A percentile compares a stretch with the other conserved stretches of the same genome.
Conservation (phyloP, 2,113 vertebrate species). For the Ammodramus savannarum region DNA sequence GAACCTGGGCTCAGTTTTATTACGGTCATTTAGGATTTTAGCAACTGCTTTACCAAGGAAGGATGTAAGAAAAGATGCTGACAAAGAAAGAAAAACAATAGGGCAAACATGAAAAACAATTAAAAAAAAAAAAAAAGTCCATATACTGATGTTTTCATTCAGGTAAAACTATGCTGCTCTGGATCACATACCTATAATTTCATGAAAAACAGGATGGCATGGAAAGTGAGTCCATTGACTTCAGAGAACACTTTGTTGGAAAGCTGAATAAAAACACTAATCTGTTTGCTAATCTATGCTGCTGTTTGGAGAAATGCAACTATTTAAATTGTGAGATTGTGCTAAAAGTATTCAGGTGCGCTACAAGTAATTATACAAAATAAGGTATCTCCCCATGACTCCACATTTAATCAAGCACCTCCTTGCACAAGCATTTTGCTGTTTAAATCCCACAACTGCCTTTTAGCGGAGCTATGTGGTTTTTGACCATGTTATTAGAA, state of each 20-base stretch:
- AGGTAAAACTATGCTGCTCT: not conserved
- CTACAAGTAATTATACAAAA: not conserved
- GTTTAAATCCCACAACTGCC: not conserved
- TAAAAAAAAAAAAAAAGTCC: not conserved
- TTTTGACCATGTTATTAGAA: conserved; percentile 23
- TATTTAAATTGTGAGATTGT: not conserved
- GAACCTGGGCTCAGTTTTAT: not conserved
- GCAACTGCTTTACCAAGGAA: not conserved
- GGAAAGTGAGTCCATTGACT: not conserved
- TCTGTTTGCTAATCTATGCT: not conserved
- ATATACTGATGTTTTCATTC: not conserved
- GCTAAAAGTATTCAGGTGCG: not conserved
- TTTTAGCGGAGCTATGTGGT: conserved; percentile 4
- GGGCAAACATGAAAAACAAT: not conserved
- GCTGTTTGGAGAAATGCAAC: not conserved
- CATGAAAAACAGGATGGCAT: not conserved
- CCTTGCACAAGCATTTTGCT: not conserved
- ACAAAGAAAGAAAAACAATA: not conserved
- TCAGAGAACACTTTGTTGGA: not conserved
- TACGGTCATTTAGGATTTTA: not conserved
- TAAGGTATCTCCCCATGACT: not conserved
- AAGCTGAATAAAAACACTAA: not conserved
- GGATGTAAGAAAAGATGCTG: not conserved
- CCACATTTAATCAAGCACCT: not conserved
- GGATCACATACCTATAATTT: not conserved